Conservation (phyloP, 2,113 vertebrate species). For the Semicossyphus pulcher region DNA sequence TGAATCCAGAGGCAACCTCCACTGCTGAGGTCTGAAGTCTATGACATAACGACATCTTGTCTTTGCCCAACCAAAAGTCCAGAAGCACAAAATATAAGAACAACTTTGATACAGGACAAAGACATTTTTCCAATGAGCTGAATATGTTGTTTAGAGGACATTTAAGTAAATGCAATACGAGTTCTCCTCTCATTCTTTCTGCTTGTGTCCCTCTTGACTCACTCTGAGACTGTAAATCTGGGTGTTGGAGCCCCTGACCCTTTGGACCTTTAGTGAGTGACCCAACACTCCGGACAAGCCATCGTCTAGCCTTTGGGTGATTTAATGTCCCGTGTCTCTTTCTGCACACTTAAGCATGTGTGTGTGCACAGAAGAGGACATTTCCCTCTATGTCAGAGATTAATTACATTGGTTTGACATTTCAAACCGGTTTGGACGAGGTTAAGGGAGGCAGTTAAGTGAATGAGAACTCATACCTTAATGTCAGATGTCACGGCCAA, state of each 20-base stretch:
- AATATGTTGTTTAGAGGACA: neutral
- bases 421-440: conserved; percentile 47
- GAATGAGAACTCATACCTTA: conserved; percentile 59
- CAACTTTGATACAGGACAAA: neutral
- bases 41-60: neutral
- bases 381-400: conserved; percentile 38
- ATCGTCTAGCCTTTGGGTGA: conserved; percentile 1
- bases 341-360: conserved; percentile 3
- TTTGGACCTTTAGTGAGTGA: conserved; percentile 2
- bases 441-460: conserved; percentile 23
- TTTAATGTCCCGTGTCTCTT: conserved; percentile 29
- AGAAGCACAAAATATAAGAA: neutral
- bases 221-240: neutral
- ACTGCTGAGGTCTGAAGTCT: neutral
- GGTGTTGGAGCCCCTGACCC: neutral
- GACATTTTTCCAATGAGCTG: too few species aligned
- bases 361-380: conserved; percentile 17
- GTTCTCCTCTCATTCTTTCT: neutral
- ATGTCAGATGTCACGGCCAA: conserved; percentile 72
- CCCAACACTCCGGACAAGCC: neutral
- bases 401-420: conserved; percentile 63
- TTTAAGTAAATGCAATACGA: neutral
- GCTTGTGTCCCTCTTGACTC: neutral
- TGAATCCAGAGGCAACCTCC: neutral
- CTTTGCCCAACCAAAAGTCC: neutral